phyloP scores from a whole-genome alignment of 64 coral and sea anemone genomes.

The Actinia tenebrosa region DNA sequence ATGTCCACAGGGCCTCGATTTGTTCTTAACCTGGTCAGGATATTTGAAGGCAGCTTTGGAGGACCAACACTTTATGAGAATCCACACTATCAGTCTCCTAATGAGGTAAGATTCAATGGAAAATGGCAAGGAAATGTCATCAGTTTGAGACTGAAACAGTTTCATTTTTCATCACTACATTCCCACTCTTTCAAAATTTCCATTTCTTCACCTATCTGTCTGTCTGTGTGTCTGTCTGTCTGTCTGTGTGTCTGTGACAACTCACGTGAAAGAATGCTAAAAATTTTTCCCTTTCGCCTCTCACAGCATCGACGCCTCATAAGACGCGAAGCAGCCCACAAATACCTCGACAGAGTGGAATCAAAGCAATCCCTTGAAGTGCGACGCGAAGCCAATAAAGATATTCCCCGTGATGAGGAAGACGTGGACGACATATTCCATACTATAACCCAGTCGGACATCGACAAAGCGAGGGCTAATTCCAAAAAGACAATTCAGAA shows the following conservation, averaged over 20 bases:
- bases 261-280: too few species aligned
- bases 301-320: slow-evolving; percentile 79
- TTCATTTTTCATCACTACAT: too few species aligned
- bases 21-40: slow-evolving; percentile 89
- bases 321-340: slow-evolving; percentile 71
- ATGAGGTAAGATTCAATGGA: slow-evolving; percentile 48
- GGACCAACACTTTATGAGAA: slow-evolving; percentile 90
- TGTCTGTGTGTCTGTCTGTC: too few species aligned
- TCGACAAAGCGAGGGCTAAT: slow-evolving; percentile 56
- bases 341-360: slow-evolving; percentile 60
- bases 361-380: slow-evolving; percentile 58
- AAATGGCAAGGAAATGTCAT: too few species aligned
- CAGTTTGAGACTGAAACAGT: too few species aligned
- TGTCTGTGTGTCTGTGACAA: too few species aligned
- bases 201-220: too few species aligned
- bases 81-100: slow-evolving; percentile 76
- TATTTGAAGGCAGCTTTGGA: slow-evolving; percentile 98
- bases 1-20: slow-evolving; percentile 74
- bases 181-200: too few species aligned
- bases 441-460: slow-evolving; percentile 89
- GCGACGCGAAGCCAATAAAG: slow-evolving; percentile 66
- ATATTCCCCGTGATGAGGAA: slow-evolving; percentile 67
- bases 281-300: not conserved
- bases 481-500: not conserved
- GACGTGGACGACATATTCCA: slow-evolving; percentile 96